These are phyloP conservation scores for Epirrita christyi DNA, from an alignment of 2,888 invertebrate genomes.

Conservation along the genomic window DNA sequence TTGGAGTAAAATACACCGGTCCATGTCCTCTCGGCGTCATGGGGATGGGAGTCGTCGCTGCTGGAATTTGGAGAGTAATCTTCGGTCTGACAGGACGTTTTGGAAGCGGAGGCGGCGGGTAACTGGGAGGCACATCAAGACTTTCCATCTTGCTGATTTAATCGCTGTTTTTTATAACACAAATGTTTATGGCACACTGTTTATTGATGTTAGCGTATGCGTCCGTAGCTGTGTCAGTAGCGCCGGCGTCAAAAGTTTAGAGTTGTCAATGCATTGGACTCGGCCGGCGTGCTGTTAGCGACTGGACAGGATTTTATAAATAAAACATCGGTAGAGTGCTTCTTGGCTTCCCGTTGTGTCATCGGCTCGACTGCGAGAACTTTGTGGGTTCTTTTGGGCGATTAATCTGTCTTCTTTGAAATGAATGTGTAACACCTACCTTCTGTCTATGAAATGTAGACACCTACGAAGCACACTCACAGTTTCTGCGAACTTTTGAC, in stretches of 20 bases:
- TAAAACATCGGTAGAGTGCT: slow-evolving; percentile 64
- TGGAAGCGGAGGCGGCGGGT: slow-evolving; percentile 71
- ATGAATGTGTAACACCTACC: slow-evolving; percentile 23
- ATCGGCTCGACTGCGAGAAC: slow-evolving; percentile 47
- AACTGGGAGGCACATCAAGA: slow-evolving; percentile 61
- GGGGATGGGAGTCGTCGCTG: slow-evolving; percentile 41
- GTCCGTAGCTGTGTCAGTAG: slow-evolving; percentile 39
- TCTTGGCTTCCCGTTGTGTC: slow-evolving; percentile 71
- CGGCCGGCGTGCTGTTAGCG: slow-evolving; percentile 9
- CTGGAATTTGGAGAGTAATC: slow-evolving; percentile 80
- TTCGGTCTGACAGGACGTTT: slow-evolving; percentile 68
- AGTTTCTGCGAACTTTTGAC: slow-evolving; percentile 20
- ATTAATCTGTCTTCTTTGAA: slow-evolving; percentile 36
- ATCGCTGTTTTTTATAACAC: slow-evolving; percentile 28
- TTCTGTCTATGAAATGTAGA: no score
- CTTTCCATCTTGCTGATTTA: slow-evolving; percentile 52
- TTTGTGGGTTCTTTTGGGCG: slow-evolving; percentile 9
- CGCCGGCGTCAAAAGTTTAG: slow-evolving; percentile 63
- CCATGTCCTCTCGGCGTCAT: slow-evolving; percentile 55
- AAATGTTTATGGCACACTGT: slow-evolving; percentile 34
- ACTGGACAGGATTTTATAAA: slow-evolving; percentile 80
- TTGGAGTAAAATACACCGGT: slow-evolving; percentile 54
- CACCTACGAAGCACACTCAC: background rate
- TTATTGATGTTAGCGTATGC: slow-evolving; percentile 32
- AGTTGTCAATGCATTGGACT: slow-evolving; percentile 34